Evolutionary conservation across 2,888 invertebrate species (phyloP).

Genomic region (Hylaea fasciaria): DNA sequence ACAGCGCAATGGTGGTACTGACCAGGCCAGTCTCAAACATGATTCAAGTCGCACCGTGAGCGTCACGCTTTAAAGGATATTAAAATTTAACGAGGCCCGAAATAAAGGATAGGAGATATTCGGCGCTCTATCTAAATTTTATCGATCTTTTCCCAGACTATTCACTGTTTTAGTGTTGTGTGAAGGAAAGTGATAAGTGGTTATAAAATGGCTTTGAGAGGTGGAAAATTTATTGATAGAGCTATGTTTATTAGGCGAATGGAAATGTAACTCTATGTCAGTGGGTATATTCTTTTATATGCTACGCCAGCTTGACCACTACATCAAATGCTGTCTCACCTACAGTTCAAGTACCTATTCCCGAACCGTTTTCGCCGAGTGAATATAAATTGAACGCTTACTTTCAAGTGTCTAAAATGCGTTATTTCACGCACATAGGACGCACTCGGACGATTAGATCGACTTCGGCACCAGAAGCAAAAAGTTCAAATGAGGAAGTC

Average conservation of each 20-base stretch:
- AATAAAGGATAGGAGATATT: conserved; percentile 68
- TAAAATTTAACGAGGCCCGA: conserved; percentile 71
- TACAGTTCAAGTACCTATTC: no score
- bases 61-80: conserved; percentile 56
- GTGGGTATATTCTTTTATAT: no score
- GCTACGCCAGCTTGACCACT: no score
- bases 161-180: conserved; percentile 55
- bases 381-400: no score
- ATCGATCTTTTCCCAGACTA: conserved; percentile 59
- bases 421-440: conserved; percentile 21
- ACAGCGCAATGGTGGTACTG: not conserved
- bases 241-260: not conserved
- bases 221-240: conserved; percentile 43
- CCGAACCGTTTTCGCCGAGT: no score
- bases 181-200: conserved; percentile 57
- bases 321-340: no score
- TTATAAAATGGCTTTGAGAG: conserved; percentile 46
- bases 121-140: conserved; percentile 56
- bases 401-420: conserved; percentile 11
- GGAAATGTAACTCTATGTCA: no score
- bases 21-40: conserved; percentile 8
- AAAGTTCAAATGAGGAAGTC: conserved; percentile 12
- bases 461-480: conserved; percentile 3
- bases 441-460: conserved; percentile 4
- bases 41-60: conserved; percentile 41